Base-by-base conservation (phyloP, 2,113 vertebrate species). In the Pomatorhinus ruficollis region DNA sequence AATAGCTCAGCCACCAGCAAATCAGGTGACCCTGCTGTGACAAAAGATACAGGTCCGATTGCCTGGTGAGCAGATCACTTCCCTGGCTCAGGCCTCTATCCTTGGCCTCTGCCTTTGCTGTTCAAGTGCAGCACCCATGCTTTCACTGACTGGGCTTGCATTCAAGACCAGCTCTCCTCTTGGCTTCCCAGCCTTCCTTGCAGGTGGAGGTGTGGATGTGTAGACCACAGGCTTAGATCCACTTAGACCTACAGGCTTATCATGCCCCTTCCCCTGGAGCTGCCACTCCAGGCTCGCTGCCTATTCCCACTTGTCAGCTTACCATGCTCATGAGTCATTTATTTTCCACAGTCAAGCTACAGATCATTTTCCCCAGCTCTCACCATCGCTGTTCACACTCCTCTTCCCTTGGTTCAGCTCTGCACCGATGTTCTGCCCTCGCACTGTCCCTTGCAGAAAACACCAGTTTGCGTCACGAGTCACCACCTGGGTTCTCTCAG, bases 61-160 rank as follows among this genome's bases (percentile, higher is more conserved):
- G 30, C 24, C 0, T 0, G 19, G 45, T 0, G 0, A 79, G 16
- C 4, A 0, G 27, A 10, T 75, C 1, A 0, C 23, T 88, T 22
- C 16, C 3, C 15, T 1, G 0, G 19, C n/a, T 92, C 1, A 0
- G 9, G 18, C 57, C 39, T 68, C 39, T 23, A 3, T 12, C 5
- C 24, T 27, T 24, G 9, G 16, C 14, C 39, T n/a, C 10, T 64
- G 39, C 1, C 0, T 72, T 72, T 69, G 18, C 31, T 56, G 35
- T 40, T 56, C 27, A 27, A 20, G 49, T 14, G 68, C 33, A 9
- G 25, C 4, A 2, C 39, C 21, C 8, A 15, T 30, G 13, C 3
- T 88, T 4, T 66, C 6, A 8, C 15, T 50, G 42, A 0, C 23
- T 40, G 17, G 16, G 42, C 83, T 83, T 90, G 9, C 25, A 54